These are phyloP conservation scores for Conopomorpha cramerella DNA, from an alignment of 1,140 invertebrate genomes.

Conservation along the genomic window DNA sequence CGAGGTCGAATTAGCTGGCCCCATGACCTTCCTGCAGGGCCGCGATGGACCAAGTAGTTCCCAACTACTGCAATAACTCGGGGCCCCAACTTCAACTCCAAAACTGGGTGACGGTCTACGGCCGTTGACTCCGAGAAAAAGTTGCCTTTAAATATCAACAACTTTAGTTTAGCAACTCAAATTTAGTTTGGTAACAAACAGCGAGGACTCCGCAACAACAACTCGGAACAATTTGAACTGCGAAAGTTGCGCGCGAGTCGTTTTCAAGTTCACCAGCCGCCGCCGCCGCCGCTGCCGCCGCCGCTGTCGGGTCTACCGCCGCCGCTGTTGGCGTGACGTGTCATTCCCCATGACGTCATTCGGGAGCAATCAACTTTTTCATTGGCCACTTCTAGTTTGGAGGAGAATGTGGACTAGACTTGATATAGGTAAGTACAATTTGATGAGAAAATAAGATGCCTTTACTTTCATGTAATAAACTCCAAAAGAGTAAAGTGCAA, in stretches of 20 bases:
- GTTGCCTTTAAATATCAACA: constrained; percentile 59
- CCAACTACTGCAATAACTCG: constrained; percentile 59
- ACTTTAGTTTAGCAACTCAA: constrained; percentile 60
- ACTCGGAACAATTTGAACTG: constrained; percentile 51
- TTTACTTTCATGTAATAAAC: too few species aligned
- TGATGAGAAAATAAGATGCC: too few species aligned
- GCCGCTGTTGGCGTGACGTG: too few species aligned
- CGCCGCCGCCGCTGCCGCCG: too few species aligned
- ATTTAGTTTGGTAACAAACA: constrained; percentile 58
- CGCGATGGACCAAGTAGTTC: constrained; percentile 41
- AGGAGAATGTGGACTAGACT: too few species aligned
- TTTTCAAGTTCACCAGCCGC: constrained; percentile 41
- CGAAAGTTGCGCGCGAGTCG: constrained; percentile 54
- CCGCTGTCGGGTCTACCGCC: too few species aligned
- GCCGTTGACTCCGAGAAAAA: constrained; percentile 60
- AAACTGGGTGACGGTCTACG: constrained; percentile 57
- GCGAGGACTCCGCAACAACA: constrained; percentile 40
- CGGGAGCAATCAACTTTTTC: too few species aligned
- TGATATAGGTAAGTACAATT: too few species aligned
- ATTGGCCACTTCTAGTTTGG: too few species aligned
- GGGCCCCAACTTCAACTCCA: constrained; percentile 32
- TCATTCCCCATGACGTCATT: too few species aligned
- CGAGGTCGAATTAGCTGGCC: constrained; percentile 55
- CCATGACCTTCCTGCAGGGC: constrained; percentile 31
- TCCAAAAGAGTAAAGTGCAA: too few species aligned